Evolutionary conservation across 2,113 vertebrate genomes (phyloP), one percentile per base, ranked within the genome.

Genomic region (Poeciliopsis occidentalis): DNA sequence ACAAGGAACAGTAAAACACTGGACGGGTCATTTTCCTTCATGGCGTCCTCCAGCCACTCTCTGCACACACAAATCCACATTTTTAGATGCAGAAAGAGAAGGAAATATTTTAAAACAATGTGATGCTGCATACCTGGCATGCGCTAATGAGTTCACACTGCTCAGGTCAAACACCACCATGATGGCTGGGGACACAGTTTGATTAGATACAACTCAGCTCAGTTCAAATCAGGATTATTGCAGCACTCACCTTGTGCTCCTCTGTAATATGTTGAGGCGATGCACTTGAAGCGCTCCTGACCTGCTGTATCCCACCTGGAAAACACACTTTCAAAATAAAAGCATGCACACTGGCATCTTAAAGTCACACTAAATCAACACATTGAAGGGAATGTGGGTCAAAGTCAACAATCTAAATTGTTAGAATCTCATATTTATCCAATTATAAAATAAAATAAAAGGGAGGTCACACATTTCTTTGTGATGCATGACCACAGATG

Each of bases 261-360:
- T 61, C 98, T 95, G 92, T 99, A 99, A 87, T 99, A 99, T 1
- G 98, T 98, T 66, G 98, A 99, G 1, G 98, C 98, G 0, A 99
- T 97, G 90, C 98, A 99, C 88, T 98, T 98, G 93, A 99, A 99
- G 24, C 97, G 92, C 85, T 99, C 98, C 91, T 99, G 97, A 31
- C 98, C 98, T 0, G 98, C 98, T 0, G 97, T 99, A 91, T 98
- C 97, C 97, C 97, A 98, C 76, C 97, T 98, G 84, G 65, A 90
- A 78, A 2, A 86, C 3, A 54, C 27, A 64, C 11, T 41, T 41
- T 41, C 39, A 41, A 12, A 37, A 41, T 15, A 15, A 15, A 15
- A 41, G 1, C 47, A 54, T 0, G 7, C 47, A 54, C 17, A 57
- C 51, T n/a, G 7, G 17, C 22, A 57, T 24, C 30, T 82, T 47